phyloP scores from a whole-genome alignment of 2,888 invertebrate species.

The Aleiodes testaceus region DNA sequence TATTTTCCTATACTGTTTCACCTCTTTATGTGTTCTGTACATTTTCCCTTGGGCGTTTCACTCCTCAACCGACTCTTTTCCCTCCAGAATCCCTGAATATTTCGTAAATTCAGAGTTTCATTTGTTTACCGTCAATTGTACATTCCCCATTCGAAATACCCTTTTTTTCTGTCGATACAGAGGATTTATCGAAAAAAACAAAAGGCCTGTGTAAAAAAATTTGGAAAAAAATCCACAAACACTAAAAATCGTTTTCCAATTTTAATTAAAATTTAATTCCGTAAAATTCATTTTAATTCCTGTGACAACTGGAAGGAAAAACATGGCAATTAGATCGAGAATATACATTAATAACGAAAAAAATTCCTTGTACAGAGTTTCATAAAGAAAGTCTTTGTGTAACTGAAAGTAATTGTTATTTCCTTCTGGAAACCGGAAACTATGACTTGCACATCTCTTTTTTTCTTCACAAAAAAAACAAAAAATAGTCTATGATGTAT shows the following conservation, averaged over 20 bases:
- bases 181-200: too few species aligned
- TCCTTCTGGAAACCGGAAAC: slow-evolving; percentile 53
- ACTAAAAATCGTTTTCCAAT: too few species aligned
- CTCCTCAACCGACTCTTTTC: not conserved
- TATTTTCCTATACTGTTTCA: not conserved
- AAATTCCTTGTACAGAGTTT: too few species aligned
- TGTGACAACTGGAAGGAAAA: too few species aligned
- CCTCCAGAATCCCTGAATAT: slow-evolving; percentile 27
- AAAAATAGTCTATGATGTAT: slow-evolving; percentile 42
- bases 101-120: slow-evolving; percentile 44
- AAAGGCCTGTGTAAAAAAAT: too few species aligned
- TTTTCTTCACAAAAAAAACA: slow-evolving; percentile 27
- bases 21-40: not conserved
- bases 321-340: too few species aligned
- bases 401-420: slow-evolving; percentile 53
- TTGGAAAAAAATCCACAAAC: too few species aligned
- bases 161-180: not conserved
- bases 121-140: slow-evolving; percentile 47
- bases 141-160: not conserved
- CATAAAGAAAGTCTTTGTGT: too few species aligned
- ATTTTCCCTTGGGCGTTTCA: not conserved
- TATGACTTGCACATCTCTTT: slow-evolving; percentile 52
- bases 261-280: too few species aligned
- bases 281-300: too few species aligned
- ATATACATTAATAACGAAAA: too few species aligned